Conservation (phyloP, 1,140 invertebrate species). For the Sesamia nonagrioides region DNA sequence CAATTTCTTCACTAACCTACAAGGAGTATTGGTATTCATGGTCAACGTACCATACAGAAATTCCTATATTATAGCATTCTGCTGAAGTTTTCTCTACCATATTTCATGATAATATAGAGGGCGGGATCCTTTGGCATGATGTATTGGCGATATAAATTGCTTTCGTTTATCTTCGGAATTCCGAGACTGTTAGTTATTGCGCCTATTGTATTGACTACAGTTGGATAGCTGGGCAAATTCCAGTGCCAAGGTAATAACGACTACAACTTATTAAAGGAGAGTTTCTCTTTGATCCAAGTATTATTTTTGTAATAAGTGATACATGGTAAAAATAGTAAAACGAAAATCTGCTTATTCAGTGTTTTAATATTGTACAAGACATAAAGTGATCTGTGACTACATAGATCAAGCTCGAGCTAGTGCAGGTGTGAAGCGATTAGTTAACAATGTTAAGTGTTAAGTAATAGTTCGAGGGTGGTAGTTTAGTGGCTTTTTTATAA, state of each 20-base stretch:
- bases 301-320: too few species aligned
- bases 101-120: constrained; percentile 36
- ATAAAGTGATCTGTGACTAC: too few species aligned
- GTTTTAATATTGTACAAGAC: too few species aligned
- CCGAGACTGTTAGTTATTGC: constrained; percentile 22
- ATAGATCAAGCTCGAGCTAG: too few species aligned
- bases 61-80: background rate
- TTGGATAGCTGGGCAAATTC: background rate
- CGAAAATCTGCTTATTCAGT: too few species aligned
- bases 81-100: constrained; percentile 4
- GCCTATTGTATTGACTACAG: background rate
- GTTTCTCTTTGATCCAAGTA: too few species aligned
- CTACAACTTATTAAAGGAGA: too few species aligned
- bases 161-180: constrained; percentile 27
- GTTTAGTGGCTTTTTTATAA: too few species aligned
- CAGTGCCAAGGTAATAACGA: background rate
- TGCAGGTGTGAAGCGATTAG: too few species aligned
- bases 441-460: too few species aligned
- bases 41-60: background rate
- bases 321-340: too few species aligned
- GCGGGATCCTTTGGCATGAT: constrained; percentile 12
- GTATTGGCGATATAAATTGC: constrained; percentile 28
- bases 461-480: too few species aligned
- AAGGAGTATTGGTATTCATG: background rate
- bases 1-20: background rate